Percentiles rank a stretch among this genome's conserved stretches.
phyloP scores from a whole-genome alignment of 2,888 invertebrate genomes.

The Erebia epiphron region DNA sequence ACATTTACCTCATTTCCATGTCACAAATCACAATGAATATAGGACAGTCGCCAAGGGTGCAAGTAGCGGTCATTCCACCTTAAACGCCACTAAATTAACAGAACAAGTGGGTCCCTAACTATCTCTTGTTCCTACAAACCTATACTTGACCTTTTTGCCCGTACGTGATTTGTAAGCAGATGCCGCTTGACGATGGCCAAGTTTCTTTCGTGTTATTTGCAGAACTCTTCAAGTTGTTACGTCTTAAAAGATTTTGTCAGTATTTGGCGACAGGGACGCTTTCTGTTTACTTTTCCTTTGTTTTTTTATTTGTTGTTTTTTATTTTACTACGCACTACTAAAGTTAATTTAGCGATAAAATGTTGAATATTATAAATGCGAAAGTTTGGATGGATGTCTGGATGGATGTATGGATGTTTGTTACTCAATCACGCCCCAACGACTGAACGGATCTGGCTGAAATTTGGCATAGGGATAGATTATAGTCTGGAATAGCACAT shows the following conservation, averaged over 20 bases:
- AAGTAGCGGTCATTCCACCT: not conserved
- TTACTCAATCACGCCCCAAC: too few species aligned
- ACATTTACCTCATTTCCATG: too few species aligned
- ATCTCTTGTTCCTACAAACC: conserved; percentile 9
- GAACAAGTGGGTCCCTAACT: conserved; percentile 7
- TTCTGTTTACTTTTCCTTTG: conserved; percentile 31
- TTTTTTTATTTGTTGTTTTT: not conserved
- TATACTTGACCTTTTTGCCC: conserved; percentile 13
- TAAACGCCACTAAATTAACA: not conserved
- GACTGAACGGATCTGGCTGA: too few species aligned
- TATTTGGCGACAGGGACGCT: conserved; percentile 24
- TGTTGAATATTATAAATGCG: too few species aligned
- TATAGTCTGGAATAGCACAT: too few species aligned
- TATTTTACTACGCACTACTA: not conserved
- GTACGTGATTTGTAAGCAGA: conserved; percentile 19
- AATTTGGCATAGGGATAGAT: too few species aligned
- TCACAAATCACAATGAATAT: too few species aligned
- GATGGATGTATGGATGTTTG: too few species aligned
- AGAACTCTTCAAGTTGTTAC: conserved; percentile 37
- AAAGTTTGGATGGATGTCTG: too few species aligned
- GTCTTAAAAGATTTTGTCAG: conserved; percentile 35
- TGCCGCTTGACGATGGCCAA: not conserved
- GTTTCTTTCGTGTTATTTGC: conserved; percentile 36
- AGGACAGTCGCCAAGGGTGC: not conserved
- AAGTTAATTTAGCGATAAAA: not conserved